These are phyloP conservation scores for Aelia acuminata DNA, from an alignment of 2,888 invertebrate species.

Conservation along the genomic window DNA sequence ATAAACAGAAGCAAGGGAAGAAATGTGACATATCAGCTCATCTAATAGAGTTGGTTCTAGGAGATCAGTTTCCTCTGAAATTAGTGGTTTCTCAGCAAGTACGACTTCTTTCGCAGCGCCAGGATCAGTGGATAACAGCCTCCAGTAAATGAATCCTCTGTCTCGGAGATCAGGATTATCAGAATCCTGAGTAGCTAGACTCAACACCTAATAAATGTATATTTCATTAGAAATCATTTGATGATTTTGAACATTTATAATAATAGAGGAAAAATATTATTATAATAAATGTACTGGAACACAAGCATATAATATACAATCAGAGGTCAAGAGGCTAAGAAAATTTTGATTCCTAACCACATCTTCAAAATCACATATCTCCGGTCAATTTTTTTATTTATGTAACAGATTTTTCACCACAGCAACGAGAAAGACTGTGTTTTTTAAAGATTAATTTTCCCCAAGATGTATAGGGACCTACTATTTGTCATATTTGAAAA, in stretches of 20 bases:
- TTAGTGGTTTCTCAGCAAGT: conserved; percentile 97
- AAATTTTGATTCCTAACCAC: too few species aligned
- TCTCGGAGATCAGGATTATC: conserved; percentile 99
- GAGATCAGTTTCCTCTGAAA: conserved; percentile 98
- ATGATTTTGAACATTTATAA: background rate
- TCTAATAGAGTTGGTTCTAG: conserved; percentile 97
- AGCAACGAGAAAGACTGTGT: too few species aligned
- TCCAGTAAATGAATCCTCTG: conserved; percentile 99
- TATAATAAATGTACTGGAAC: too few species aligned
- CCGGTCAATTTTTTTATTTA: too few species aligned
- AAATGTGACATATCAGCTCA: conserved; percentile 98
- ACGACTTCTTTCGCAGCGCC: conserved; percentile 99
- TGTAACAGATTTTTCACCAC: too few species aligned
- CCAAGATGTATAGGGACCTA: too few species aligned
- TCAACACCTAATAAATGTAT: conserved; percentile 75
- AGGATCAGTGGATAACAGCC: conserved; percentile 97
- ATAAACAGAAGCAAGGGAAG: conserved; percentile 97
- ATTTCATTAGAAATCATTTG: background rate
- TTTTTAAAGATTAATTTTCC: too few species aligned
- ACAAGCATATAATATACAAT: too few species aligned
- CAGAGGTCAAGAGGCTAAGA: too few species aligned
- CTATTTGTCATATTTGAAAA: too few species aligned
- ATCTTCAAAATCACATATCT: too few species aligned
- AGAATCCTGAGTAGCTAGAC: conserved; percentile 91
- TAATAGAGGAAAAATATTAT: background rate